Percentiles rank a stretch among this genome's conserved stretches.
These are phyloP conservation scores for Amblyjoppa proteus DNA, from an alignment of 2,888 invertebrate species.

Conservation along the genomic window DNA sequence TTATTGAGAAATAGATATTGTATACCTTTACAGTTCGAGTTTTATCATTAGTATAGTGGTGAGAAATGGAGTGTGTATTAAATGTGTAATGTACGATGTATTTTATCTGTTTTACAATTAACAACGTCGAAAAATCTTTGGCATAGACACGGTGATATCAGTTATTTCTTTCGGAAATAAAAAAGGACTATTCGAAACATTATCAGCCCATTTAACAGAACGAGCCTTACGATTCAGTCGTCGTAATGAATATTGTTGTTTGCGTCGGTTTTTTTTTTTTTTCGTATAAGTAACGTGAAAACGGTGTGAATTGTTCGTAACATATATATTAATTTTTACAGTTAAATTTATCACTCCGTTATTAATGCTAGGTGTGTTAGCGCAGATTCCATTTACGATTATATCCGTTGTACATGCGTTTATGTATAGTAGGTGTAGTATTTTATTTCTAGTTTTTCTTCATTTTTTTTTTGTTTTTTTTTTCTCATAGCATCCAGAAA, in stretches of 20 bases:
- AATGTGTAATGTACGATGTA: conserved; percentile 40
- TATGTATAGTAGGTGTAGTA: conserved; percentile 54
- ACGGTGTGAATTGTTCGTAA: conserved; percentile 54
- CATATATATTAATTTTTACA: conserved; percentile 71
- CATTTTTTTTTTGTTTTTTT: conserved; percentile 7
- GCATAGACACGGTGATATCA: conserved; percentile 76
- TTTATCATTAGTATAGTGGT: conserved; percentile 74
- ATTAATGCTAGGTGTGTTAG: conserved; percentile 67
- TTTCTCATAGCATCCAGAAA: conserved; percentile 52
- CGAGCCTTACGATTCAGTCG: conserved; percentile 32
- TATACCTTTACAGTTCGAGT: conserved; percentile 79
- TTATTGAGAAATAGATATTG: conserved; percentile 78
- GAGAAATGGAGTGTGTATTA: conserved; percentile 49
- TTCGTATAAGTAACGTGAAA: conserved; percentile 46
- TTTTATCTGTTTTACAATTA: conserved; percentile 71
- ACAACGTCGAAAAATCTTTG: conserved; percentile 80
- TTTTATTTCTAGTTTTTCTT: conserved; percentile 30
- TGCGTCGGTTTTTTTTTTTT: conserved; percentile 6
- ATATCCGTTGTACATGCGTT: conserved; percentile 74
- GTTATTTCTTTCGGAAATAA: conserved; percentile 68
- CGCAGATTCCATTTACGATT: conserved; percentile 70
- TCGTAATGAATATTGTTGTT: conserved; percentile 36
- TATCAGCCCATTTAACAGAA: conserved; percentile 41
- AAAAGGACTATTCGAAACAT: conserved; percentile 22
- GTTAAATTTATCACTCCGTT: conserved; percentile 67